Base-by-base conservation (phyloP, 1,140 invertebrate species). In the Homarus americanus region DNA sequence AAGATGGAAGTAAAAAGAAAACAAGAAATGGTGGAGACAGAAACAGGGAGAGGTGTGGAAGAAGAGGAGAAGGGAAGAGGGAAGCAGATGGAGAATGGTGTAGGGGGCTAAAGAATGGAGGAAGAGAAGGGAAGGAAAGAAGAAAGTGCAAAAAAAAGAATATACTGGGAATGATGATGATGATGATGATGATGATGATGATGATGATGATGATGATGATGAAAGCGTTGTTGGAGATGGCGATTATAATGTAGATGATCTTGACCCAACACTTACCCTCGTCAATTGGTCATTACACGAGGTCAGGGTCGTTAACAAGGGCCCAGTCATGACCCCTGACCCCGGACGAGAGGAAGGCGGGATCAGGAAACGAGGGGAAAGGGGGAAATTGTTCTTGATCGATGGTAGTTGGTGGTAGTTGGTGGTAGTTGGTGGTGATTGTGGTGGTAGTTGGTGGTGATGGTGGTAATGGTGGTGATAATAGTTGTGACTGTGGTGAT, bases 261-360 rank as follows among this genome's bases (percentile, higher is more conserved):
- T 7, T 12, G 44, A 2, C 9, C 9, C 44, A 49, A 17, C 44
- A 49, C 9, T 49, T 49, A 49, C 9, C 44, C 44, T 49, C 9
- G 17, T 9, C 17, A 49, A 9, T 49, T 9, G 17, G 2, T 24
- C 20, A 24, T 24, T 24, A 63, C 58, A 44, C 10, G 58, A 63
- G 58, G 76, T 44, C 38, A 44, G n/a, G 76, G 40, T 79, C 76
- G 76, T 79, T 79, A 79, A 44, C 76, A 28, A 3, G 58, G 28
- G 44, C 41, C 40, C 24, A 17, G n/a, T 40, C 76, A 2, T 79
- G 76, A 79, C 76, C 76, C 44, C 76, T 44, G 76, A 79, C 76
- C 76, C 76, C 20, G 76, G n/a, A n/a, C 28, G 76, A 44, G 38
- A 28, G 76, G 76, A 79, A 79, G 76, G 20, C 38, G 44, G 38